Conservation (phyloP, 2,797 vertebrate genomes). For the Mormyrus hasselquistii region DNA sequence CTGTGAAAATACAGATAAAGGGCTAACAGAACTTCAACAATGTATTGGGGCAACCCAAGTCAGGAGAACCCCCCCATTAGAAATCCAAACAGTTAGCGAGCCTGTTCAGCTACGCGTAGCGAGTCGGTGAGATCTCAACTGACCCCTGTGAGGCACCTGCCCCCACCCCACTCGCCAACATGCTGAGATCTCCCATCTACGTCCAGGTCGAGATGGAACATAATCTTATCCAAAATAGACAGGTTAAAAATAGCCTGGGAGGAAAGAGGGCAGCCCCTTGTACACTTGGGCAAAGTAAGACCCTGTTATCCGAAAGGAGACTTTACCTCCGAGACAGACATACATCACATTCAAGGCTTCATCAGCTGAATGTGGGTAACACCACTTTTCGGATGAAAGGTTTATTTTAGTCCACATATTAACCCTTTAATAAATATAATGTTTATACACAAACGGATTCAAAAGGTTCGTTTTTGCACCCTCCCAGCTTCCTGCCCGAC, state of each 20-base stretch:
- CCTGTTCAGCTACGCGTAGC: not conserved
- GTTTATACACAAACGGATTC: not conserved
- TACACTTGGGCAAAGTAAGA: conserved; percentile 32
- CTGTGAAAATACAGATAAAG: not conserved
- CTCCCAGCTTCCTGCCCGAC: not conserved
- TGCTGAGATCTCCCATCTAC: conserved; percentile 17
- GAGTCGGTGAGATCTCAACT: not conserved
- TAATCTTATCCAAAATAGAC: conserved; percentile 55
- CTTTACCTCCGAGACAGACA: not conserved
- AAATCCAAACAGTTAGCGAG: not conserved
- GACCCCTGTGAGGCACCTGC: not conserved
- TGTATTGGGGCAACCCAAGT: not conserved
- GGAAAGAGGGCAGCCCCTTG: conserved; percentile 38
- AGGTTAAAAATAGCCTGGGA: conserved; percentile 45
- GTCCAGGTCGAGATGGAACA: conserved; percentile 38
- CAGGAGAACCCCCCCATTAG: not conserved
- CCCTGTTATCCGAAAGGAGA: conserved; percentile 26
- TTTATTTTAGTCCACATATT: not conserved
- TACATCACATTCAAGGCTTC: not conserved
- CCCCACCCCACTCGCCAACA: not conserved
- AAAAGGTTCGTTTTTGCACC: not conserved
- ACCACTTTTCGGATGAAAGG: not conserved
- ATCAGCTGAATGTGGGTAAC: not conserved
- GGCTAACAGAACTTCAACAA: not conserved
- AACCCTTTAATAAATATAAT: not conserved